Evolutionary conservation across 2,113 vertebrate genomes (phyloP), one percentile per base, ranked within the genome.

Genomic region (Lasiurus cinereus): DNA sequence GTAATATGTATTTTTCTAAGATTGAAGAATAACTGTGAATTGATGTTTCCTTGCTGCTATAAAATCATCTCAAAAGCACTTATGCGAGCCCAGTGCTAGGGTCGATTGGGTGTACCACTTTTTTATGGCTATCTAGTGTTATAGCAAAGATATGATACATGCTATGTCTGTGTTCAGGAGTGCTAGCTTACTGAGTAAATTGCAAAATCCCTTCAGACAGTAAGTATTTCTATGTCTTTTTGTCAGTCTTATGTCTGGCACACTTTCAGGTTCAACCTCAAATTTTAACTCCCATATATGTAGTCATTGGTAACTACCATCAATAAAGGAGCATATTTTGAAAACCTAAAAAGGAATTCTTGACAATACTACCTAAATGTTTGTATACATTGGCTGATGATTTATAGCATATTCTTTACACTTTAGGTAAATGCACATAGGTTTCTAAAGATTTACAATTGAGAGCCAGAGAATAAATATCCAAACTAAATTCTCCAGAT

Each of bases 191-290:
- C 46, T 36, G 24, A 79, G 10, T 24, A 9, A 33, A 33, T 6
- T 22, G 50, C 31, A 69, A 3, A 3, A 79, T 89, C 62, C 59
- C 83, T 73, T 50, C 54, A 56, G 48, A 18, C 19, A 62, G 2
- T 33, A 18, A 85, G 48, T 54, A 62, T 62, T 24, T 59, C 14
- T 54, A 2, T 43, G 8, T 72, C 22, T 91, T 92, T 79, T 54
- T 83, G 46, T 76, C 18, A 90, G 59, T 59, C 33, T 77, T 78
- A 43, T 73, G 31, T 39, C 80, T 86, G 46, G 29, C 29, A 66
- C 21, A 94, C 46, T 92, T 96, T 83, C 43, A 92, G 59, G 77
- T 36, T 88, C 36, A 79, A 27, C 31, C 22, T 90, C 21, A 36
- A 80, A 72, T 76, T 94, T 74, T 80, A 87, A 90, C 33, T 39